phyloP scores from a whole-genome alignment of 2,888 invertebrate genomes.

The Brachypalpus laphriformis region DNA sequence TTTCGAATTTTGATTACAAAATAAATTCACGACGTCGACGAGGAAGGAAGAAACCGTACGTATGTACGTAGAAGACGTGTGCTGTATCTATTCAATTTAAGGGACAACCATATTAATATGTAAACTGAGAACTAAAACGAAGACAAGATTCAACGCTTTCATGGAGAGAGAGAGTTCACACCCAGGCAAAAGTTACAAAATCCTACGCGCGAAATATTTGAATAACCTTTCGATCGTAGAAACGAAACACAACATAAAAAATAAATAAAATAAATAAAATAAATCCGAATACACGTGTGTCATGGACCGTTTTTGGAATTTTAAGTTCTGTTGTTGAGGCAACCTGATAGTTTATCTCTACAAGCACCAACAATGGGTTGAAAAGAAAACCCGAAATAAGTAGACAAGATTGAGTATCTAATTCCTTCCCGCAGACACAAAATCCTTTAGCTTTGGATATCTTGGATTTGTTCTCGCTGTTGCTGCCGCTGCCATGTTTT shows the following conservation, averaged over 20 bases:
- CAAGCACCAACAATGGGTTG: neutral
- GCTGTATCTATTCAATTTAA: conserved; percentile 48
- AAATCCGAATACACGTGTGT: conserved; percentile 13
- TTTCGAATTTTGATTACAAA: conserved; percentile 69
- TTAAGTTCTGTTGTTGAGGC: conserved; percentile 35
- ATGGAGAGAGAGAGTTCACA: conserved; percentile 51
- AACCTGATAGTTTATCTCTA: conserved; percentile 51
- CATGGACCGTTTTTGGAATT: conserved; percentile 45
- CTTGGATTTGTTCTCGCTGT: neutral
- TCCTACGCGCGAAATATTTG: conserved; percentile 68
- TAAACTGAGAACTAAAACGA: conserved; percentile 52
- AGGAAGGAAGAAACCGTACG: conserved; percentile 4
- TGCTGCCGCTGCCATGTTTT: conserved; percentile 15
- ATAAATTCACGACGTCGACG: conserved; percentile 23
- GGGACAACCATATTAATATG: conserved; percentile 61
- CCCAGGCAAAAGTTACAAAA: conserved; percentile 52
- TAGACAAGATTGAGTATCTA: conserved; percentile 43
- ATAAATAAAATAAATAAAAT: neutral
- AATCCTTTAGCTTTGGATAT: conserved; percentile 45
- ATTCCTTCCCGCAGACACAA: conserved; percentile 10
- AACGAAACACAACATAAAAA: neutral
- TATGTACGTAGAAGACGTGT: neutral
- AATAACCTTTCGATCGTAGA: conserved; percentile 24
- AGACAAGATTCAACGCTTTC: conserved; percentile 24
- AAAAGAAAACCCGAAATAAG: conserved; percentile 44